Base-by-base conservation (phyloP, 1,140 invertebrate genomes). In the Orius laevigatus region DNA sequence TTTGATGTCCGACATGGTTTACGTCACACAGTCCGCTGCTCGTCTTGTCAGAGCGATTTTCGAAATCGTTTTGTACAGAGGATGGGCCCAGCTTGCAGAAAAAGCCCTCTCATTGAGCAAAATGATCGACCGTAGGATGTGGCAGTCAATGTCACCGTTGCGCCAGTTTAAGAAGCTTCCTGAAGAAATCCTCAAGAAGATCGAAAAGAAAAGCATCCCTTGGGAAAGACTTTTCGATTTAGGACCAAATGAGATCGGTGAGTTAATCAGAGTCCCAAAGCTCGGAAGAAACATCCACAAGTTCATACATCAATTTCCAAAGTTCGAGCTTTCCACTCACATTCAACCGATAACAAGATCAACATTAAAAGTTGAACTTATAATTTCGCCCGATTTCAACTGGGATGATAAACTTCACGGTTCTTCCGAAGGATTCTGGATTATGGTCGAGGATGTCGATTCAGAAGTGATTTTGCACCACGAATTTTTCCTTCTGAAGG, bases 1-100 rank as follows among this genome's bases (percentile, higher is more conserved):
- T 1, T 67, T 99, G 3, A 95, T 98, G 87, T 87, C 92, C 0
- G 96, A 99, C 64, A 98, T 98, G 95, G 91, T 98, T 0, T 99
- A 91, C 60, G 90, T 99, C 0, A 98, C 95, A 0, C 96, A 99
- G 66, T 97, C 92, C 4, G 96, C 96, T 1, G 81, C 86, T 3
- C 72, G 96, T 46, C 69, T 99, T 4, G 86, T 98, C 72, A 67
- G 96, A 56, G 95, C 96, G 1, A 94, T 99, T 46, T 98, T 86
- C 68, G 96, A 99, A 69, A 98, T 99, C 56, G 88, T 82, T 8
- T 60, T 82, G 11, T 77, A 78, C 56, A 65, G 85, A 57, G 94
- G 94, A 14, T 99, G 96, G 96, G 96, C 95, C 0, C 90, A 96
- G 59, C 62, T 98, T 20, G 89, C 93, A 14, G 92, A 98, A 62